Evolutionary conservation across 2,888 invertebrate genomes (phyloP), one percentile per base, ranked within the genome.

Genomic region (Bombyx huttoni): DNA sequence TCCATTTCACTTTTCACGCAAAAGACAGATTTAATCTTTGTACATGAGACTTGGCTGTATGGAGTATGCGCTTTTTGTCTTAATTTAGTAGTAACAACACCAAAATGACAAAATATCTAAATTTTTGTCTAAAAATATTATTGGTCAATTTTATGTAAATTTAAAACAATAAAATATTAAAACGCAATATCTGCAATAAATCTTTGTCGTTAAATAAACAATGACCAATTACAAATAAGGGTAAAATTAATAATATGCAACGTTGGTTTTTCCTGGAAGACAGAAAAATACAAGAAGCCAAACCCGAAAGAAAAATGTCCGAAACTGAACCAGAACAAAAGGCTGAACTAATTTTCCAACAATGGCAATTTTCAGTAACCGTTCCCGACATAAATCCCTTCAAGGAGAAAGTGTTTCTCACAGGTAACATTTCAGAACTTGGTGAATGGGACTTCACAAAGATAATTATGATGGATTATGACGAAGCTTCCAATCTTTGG

Each of bases 371-470:
- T 59, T 70, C 72, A 69, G 91, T 70, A 84, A 91, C 52, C 62
- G 90, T 65, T 81, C 82, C 73, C 75, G 89, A 88, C 56, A 69
- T 93, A 46, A 78, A 75, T 51, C 73, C 89, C 0, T 10, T 10
- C 3, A 91, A 90, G 54, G 94, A 95, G 76, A 89, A 82, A 54
- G 89, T 95, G 24, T 94, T 92, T 64, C 83, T 96, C 51, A 91
- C 92, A 33, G 96, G 96, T 47, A 92, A 90, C 70, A 91, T 90
- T 55, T 75, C 82, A 34, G 90, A 91, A 56, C 82, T 96, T 51
- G 96, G 96, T 6, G 90, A 90, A 62, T 96, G 95, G 95, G 88
- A 91, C 58, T 89, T 91, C 46, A 89, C 88, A 49, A 89, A 89
- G 62, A 90, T 91, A 55, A 73, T 92, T 3, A 69, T 89, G 12